Evolutionary conservation across 2,113 vertebrate species (phyloP).

Genomic region (Oreochromis tanganicae): DNA sequence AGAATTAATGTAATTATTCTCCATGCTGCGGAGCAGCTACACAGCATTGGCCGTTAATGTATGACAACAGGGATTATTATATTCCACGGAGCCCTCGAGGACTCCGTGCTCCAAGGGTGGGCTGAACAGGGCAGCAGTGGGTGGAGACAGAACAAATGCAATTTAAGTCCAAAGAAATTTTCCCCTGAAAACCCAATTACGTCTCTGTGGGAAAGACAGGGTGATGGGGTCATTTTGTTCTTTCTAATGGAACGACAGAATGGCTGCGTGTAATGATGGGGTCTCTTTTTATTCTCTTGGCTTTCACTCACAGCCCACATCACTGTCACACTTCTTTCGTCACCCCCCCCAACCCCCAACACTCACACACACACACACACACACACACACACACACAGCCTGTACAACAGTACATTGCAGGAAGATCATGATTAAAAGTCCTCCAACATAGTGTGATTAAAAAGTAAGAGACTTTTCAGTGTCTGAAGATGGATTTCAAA

Average conservation of each 20-base stretch:
- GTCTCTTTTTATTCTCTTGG: conserved; percentile 44
- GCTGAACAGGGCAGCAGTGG: background rate
- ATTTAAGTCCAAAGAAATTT: conserved; percentile 51
- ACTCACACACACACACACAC: background rate
- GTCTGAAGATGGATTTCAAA: conserved; percentile 36
- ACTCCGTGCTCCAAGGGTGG: background rate
- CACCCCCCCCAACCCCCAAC: background rate
- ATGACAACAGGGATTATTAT: conserved; percentile 44
- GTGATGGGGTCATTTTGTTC: conserved; percentile 53
- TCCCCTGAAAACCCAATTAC: conserved; percentile 56
- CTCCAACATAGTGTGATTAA: conserved; percentile 27
- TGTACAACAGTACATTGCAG: background rate
- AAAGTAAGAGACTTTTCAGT: conserved; percentile 28
- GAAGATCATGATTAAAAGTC: conserved; percentile 32
- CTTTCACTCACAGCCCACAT: conserved; percentile 51
- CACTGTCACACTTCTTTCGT: conserved; percentile 11
- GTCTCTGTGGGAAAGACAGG: conserved; percentile 19
- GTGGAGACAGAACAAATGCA: conserved; percentile 42
- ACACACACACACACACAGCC: background rate
- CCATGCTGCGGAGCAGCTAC: background rate
- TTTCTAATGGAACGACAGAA: conserved; percentile 42
- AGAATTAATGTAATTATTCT: conserved; percentile 40
- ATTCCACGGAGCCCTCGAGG: background rate
- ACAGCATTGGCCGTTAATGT: conserved; percentile 31
- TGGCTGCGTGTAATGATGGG: conserved; percentile 34